A percentile compares a stretch with the other conserved stretches of the same genome.
phyloP scores from a whole-genome alignment of 2,888 invertebrate genomes.

The Vanessa cardui region DNA sequence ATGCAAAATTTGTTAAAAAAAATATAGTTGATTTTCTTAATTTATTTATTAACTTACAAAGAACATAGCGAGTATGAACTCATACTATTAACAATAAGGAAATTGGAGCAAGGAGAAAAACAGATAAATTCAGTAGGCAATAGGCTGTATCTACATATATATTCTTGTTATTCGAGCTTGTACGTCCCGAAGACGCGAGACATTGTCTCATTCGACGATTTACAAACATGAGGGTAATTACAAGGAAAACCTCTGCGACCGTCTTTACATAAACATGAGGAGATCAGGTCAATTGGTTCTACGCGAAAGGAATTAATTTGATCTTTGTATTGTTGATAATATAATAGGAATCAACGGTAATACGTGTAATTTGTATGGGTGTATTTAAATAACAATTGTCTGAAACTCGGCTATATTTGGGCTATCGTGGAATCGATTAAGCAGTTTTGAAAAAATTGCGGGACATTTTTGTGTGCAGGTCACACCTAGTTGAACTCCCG shows the following conservation, averaged over 20 bases:
- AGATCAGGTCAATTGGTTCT: neutral
- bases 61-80: neutral
- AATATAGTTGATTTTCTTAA: too few species aligned
- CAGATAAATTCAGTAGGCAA: neutral
- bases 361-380: neutral
- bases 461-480: too few species aligned
- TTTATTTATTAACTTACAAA: too few species aligned
- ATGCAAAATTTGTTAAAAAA: too few species aligned
- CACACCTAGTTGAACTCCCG: too few species aligned
- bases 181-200: neutral
- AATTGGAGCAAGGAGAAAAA: neutral
- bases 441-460: too few species aligned
- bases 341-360: neutral
- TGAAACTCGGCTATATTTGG: too few species aligned
- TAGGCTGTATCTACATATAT: neutral
- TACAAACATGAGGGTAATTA: constrained; percentile 8
- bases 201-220: constrained; percentile 10
- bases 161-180: neutral
- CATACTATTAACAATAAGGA: neutral
- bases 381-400: too few species aligned
- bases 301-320: neutral
- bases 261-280: constrained; percentile 7
- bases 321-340: neutral
- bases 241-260: constrained; percentile 1
- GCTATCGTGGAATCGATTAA: too few species aligned